Evolutionary conservation across 2,797 vertebrate genomes (phyloP).

Genomic region (Cyclopterus lumpus): DNA sequence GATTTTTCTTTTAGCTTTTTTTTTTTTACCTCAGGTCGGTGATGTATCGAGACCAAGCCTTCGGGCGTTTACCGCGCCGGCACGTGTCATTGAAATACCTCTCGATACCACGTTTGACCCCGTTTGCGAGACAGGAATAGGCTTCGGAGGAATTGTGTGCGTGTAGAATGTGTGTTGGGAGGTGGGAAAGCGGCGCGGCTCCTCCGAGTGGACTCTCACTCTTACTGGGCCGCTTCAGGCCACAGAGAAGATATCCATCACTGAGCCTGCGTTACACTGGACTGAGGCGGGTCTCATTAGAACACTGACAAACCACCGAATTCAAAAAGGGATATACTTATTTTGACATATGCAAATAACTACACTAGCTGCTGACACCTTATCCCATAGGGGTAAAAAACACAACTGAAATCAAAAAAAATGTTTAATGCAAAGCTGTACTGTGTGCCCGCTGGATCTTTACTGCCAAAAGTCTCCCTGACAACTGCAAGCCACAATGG

Average conservation of each 20-base stretch:
- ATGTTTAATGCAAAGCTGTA: background rate
- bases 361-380: conserved; percentile 6
- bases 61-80: conserved; percentile 60
- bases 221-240: conserved; percentile 56
- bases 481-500: conserved; percentile 45
- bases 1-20: conserved; percentile 66
- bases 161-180: conserved; percentile 36
- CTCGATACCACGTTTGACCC: conserved; percentile 78
- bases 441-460: background rate
- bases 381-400: background rate
- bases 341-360: conserved; percentile 5
- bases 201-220: conserved; percentile 38
- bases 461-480: conserved; percentile 29
- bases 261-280: conserved; percentile 12
- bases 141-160: conserved; percentile 64
- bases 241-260: conserved; percentile 67
- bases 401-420: background rate
- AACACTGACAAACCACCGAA: conserved; percentile 28
- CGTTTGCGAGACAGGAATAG: conserved; percentile 73
- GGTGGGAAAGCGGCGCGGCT: conserved; percentile 45
- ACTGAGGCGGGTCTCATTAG: conserved; percentile 39
- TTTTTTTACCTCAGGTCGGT: conserved; percentile 71
- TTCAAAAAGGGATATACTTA: conserved; percentile 14
- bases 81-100: conserved; percentile 82
- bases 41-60: conserved; percentile 75